Conservation (phyloP, 1,140 invertebrate species). For the Cotesia vestalis region DNA sequence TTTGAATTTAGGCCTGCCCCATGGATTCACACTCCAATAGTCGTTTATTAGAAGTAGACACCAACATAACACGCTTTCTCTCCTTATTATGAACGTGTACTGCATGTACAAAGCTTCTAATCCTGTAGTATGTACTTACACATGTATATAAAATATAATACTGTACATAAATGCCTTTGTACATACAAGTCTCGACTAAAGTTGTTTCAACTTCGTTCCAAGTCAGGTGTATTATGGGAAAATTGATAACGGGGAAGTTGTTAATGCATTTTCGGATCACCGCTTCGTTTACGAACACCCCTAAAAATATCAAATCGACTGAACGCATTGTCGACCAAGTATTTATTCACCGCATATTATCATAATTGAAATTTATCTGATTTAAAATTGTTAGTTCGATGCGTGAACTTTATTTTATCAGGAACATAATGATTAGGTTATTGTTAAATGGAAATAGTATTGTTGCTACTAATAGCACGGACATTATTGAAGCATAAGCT, state of each 20-base stretch:
- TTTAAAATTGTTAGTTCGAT: background rate
- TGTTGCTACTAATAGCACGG: no score
- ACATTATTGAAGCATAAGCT: no score
- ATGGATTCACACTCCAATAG: slow-evolving; percentile 16
- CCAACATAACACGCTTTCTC: background rate
- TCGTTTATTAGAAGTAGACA: slow-evolving; percentile 5
- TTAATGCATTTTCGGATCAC: slow-evolving; percentile 57
- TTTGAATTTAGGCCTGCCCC: slow-evolving; percentile 37
- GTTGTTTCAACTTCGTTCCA: slow-evolving; percentile 24
- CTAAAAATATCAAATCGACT: background rate
- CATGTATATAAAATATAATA: background rate
- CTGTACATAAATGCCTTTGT: background rate
- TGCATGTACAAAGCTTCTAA: no score
- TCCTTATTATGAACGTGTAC: slow-evolving; percentile 8
- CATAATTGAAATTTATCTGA: slow-evolving; percentile 23
- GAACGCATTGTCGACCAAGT: slow-evolving; percentile 10
- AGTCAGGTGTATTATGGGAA: slow-evolving; percentile 43
- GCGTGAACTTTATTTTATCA: background rate
- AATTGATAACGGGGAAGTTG: slow-evolving; percentile 58
- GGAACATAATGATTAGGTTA: no score
- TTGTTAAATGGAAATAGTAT: no score
- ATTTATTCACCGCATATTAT: slow-evolving; percentile 13
- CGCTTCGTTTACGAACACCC: slow-evolving; percentile 31
- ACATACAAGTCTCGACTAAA: slow-evolving; percentile 29
- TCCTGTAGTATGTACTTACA: background rate